Evolutionary conservation across 2,113 vertebrate genomes (phyloP).

Genomic region (Pterophyllum scalare): DNA sequence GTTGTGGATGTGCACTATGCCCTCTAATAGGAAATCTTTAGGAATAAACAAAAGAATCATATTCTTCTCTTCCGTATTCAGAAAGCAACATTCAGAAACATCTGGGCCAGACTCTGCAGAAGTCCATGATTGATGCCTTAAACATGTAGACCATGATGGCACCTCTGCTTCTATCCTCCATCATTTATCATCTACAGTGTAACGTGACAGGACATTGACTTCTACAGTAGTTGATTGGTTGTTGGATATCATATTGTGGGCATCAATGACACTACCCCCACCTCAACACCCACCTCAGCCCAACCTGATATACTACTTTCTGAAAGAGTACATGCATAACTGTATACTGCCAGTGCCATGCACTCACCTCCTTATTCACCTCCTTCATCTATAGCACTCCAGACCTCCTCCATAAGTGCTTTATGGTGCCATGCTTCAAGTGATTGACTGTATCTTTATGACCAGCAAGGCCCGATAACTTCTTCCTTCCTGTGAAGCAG

Average conservation of each 20-base stretch:
- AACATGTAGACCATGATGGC: background rate
- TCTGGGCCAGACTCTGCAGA: background rate
- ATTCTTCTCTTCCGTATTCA: background rate
- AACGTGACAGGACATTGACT: background rate
- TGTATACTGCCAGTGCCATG: background rate
- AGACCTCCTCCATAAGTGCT: constrained; percentile 23
- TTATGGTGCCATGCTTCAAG: constrained; percentile 33
- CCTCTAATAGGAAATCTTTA: background rate
- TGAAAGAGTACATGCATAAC: background rate
- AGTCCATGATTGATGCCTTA: background rate
- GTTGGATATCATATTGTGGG: background rate
- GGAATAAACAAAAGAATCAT: background rate
- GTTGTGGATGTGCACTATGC: background rate
- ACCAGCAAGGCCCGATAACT: constrained; percentile 28
- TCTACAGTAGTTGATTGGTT: background rate
- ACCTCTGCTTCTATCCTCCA: background rate
- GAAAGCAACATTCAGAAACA: background rate
- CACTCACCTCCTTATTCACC: constrained; percentile 5
- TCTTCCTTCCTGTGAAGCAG: constrained; percentile 21
- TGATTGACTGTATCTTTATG: constrained; percentile 49
- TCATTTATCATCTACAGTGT: background rate
- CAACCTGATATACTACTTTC: constrained; percentile 2
- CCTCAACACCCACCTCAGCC: background rate
- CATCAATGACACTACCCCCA: background rate
- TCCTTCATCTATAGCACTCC: constrained; percentile 13